Conservation (phyloP, 2,113 vertebrate genomes). For the Ursus arctos region DNA sequence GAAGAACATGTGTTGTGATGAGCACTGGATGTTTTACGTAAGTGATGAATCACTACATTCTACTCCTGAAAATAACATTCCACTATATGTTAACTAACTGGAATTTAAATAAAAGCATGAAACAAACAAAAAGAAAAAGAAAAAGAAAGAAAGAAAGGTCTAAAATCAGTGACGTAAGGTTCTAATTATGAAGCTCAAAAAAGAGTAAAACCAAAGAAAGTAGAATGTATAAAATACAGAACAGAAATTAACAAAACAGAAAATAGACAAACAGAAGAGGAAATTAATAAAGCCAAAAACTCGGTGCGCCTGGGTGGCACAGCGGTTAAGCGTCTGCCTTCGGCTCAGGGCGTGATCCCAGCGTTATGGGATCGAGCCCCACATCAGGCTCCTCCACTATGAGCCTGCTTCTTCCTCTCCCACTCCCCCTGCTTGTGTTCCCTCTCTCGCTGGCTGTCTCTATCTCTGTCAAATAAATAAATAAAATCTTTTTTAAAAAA, state of each 20-base stretch:
- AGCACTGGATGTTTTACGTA: neutral
- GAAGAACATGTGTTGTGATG: neutral
- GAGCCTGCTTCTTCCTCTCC: no score
- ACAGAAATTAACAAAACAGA: neutral
- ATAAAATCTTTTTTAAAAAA: no score
- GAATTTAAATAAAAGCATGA: neutral
- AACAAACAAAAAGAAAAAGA: neutral
- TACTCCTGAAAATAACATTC: neutral
- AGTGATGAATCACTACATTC: neutral
- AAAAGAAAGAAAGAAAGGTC: neutral
- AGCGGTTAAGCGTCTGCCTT: no score
- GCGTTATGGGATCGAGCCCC: no score
- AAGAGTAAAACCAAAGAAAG: neutral
- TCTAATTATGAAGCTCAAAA: neutral
- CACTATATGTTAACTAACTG: neutral
- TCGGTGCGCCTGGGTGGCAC: neutral
- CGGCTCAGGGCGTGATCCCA: no score
- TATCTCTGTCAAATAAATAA: no score
- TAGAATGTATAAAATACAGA: neutral
- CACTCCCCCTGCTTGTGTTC: no score
- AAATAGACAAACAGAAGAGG: neutral
- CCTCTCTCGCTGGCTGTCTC: no score
- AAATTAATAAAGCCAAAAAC: conserved; percentile 27
- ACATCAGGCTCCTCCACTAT: no score
- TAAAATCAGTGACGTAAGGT: conserved; percentile 16